Conservation (phyloP, 2,888 invertebrate genomes). For the Liodrosophila aerea region DNA sequence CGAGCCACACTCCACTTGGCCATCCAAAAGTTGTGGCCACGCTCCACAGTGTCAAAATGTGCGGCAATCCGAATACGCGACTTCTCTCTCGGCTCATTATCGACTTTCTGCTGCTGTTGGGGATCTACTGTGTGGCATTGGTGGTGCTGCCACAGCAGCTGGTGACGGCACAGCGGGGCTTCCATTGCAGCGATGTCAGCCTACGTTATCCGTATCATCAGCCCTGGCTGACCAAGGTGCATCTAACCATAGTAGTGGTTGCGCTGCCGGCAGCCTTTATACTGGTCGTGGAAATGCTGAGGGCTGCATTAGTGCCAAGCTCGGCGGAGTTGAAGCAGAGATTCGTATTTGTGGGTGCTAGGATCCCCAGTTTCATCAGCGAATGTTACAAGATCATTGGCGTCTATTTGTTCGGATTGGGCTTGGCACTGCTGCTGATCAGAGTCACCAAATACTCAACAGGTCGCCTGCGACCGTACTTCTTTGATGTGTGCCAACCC, state of each 20-base stretch:
- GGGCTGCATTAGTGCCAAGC: constrained; percentile 65
- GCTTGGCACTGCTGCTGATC: constrained; percentile 57
- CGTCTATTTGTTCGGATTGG: constrained; percentile 74
- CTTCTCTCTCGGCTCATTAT: constrained; percentile 72
- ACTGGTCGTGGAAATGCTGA: constrained; percentile 70
- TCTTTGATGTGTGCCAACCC: constrained; percentile 74
- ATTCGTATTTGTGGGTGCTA: constrained; percentile 69
- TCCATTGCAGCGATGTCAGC: constrained; percentile 96
- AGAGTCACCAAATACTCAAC: constrained; percentile 49
- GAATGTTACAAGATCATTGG: constrained; percentile 76
- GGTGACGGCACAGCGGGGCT: constrained; percentile 85
- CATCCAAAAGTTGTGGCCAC: constrained; percentile 13
- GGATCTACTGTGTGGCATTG: constrained; percentile 64
- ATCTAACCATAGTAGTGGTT: constrained; percentile 69
- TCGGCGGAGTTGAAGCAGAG: constrained; percentile 54
- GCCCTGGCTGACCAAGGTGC: constrained; percentile 66
- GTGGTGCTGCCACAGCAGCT: constrained; percentile 68
- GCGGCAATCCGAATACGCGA: constrained; percentile 75
- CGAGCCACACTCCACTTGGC: background rate
- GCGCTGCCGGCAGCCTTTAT: constrained; percentile 68
- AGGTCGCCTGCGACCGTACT: constrained; percentile 74
- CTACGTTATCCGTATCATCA: constrained; percentile 89
- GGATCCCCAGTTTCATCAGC: constrained; percentile 75
- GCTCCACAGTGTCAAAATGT: constrained; percentile 64
- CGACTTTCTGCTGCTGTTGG: constrained; percentile 68